Evolutionary conservation across 2,113 vertebrate genomes (phyloP).

Genomic region (mouse (Mus musculus)): GRCm39 chr1:180596001-180596500

Average conservation of each 20-base stretch:
- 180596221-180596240: not conserved
- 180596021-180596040: not conserved
- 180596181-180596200: not conserved
- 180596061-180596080: not conserved
- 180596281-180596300: not conserved
- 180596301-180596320: too few species aligned
- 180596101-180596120: not conserved
- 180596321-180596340: not conserved
- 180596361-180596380: not conserved
- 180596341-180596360: not conserved
- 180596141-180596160: not conserved
- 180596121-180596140: not conserved
- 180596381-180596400: not conserved
- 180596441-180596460: not conserved
- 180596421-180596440: not conserved
- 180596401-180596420: not conserved
- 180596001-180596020: not conserved
- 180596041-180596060: not conserved
- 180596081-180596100: not conserved
- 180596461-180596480: not conserved
- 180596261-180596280: too few species aligned
- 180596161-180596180: not conserved
- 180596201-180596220: slow-evolving; percentile 58
- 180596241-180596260: not conserved
- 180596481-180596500: not conserved